Evolutionary conservation across 2,113 vertebrate species (phyloP).

Genomic region (Tauraco erythrolophus): DNA sequence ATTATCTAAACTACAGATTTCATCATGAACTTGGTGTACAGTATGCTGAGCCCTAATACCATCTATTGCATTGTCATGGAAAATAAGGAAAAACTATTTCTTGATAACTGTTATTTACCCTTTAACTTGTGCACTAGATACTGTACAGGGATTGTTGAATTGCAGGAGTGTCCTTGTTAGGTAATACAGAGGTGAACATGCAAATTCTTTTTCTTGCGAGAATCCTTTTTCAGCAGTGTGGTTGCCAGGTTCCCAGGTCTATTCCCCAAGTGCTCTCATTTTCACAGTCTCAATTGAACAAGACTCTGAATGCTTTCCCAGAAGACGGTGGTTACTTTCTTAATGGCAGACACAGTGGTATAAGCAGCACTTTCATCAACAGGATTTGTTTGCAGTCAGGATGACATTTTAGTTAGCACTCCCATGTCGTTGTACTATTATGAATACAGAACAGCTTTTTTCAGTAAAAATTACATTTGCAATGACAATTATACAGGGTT

Average conservation of each 20-base stretch:
- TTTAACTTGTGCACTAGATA: not conserved
- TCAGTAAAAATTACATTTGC: not conserved
- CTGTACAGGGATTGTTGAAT: not conserved
- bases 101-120: not conserved
- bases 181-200: slow-evolving; percentile 10
- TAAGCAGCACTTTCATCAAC: slow-evolving; percentile 45
- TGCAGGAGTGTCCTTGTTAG: not conserved
- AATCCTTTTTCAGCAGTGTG: not conserved
- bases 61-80: not conserved
- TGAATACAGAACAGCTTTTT: slow-evolving; percentile 14
- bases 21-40: not conserved
- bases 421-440: not conserved
- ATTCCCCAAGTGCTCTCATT: slow-evolving; percentile 54
- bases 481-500: not conserved
- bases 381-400: slow-evolving; percentile 53
- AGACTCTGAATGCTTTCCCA: slow-evolving; percentile 44
- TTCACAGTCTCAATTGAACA: slow-evolving; percentile 43
- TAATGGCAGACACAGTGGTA: slow-evolving; percentile 16
- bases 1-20: not conserved
- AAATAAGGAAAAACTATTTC: not conserved
- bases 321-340: not conserved
- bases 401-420: slow-evolving; percentile 61
- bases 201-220: slow-evolving; percentile 1
- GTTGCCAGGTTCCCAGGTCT: slow-evolving; percentile 61
- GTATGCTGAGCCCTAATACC: not conserved